A percentile compares a stretch with the other conserved stretches of the same genome.
Conservation (phyloP, 2,888 invertebrate genomes). For the Lasioglossum figueresi region DNA sequence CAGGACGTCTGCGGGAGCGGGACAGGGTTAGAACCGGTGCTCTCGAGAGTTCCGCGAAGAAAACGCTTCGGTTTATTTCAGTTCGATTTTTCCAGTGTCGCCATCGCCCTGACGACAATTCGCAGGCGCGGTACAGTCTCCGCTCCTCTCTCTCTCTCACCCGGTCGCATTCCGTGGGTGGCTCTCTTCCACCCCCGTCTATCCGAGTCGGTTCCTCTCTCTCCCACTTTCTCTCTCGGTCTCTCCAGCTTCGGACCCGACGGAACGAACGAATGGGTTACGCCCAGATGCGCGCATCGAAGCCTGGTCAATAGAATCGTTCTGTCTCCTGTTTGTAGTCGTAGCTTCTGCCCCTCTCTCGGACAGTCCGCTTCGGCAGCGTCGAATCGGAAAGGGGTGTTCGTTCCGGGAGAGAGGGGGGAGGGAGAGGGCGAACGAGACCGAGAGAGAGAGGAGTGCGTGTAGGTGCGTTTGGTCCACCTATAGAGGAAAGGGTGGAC, state of each 20-base stretch:
- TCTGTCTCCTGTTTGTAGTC: conserved; percentile 72
- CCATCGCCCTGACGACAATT: conserved; percentile 83
- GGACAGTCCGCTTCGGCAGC: conserved; percentile 60
- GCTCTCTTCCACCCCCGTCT: conserved; percentile 61
- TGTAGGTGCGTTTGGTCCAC: conserved; percentile 84
- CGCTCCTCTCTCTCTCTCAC: conserved; percentile 61
- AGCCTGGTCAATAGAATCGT: conserved; percentile 83
- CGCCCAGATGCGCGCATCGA: conserved; percentile 84
- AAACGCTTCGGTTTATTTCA: conserved; percentile 83
- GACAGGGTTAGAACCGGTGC: conserved; percentile 52
- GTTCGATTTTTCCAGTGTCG: conserved; percentile 84
- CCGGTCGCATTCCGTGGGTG: conserved; percentile 23
- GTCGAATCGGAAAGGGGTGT: conserved; percentile 71
- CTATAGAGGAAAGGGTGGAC: conserved; percentile 79
- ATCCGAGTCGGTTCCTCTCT: conserved; percentile 42
- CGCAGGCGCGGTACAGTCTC: conserved; percentile 81
- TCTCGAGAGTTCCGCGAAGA: conserved; percentile 73
- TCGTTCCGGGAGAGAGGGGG: conserved; percentile 42
- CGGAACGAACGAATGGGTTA: conserved; percentile 81
- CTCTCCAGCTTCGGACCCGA: conserved; percentile 57
- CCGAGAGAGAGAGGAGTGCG: conserved; percentile 75
- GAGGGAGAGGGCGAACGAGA: not conserved
- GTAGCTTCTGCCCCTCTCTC: conserved; percentile 57
- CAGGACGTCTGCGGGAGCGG: conserved; percentile 26
- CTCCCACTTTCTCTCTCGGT: conserved; percentile 22